Conservation (phyloP, 2,797 vertebrate species). For the Carapus acus region DNA sequence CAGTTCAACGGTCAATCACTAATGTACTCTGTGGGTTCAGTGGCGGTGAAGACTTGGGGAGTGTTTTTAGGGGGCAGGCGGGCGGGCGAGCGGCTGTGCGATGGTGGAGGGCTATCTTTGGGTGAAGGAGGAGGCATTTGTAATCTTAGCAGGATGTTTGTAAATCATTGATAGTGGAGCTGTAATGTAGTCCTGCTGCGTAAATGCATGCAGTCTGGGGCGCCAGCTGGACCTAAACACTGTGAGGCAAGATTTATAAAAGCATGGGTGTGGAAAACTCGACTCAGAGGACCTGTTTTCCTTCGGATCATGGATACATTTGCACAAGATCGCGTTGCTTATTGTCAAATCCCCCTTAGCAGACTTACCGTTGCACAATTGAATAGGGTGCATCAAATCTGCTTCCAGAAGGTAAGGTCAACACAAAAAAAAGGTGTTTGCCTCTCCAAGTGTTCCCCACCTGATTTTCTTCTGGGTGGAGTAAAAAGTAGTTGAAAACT, state of each 20-base stretch:
- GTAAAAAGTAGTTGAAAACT: background rate
- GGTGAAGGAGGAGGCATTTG: slow-evolving; percentile 33
- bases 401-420: slow-evolving; percentile 16
- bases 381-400: slow-evolving; percentile 59
- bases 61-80: background rate
- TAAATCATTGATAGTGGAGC: slow-evolving; percentile 66
- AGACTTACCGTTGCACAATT: slow-evolving; percentile 65
- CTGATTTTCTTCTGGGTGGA: background rate
- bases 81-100: no score
- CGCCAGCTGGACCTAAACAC: slow-evolving; percentile 16
- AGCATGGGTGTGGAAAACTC: background rate
- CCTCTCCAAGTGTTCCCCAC: slow-evolving; percentile 1
- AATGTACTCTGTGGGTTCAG: background rate
- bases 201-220: slow-evolving; percentile 26
- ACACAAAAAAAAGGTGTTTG: slow-evolving; percentile 16
- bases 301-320: background rate
- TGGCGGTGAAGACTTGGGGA: no score
- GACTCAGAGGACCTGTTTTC: background rate
- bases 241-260: background rate
- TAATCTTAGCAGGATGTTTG: slow-evolving; percentile 61
- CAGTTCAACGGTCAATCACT: slow-evolving; percentile 15
- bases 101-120: slow-evolving; percentile 16
- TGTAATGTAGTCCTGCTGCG: slow-evolving; percentile 34
- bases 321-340: background rate
- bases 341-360: background rate